Conservation (phyloP, 2,797 vertebrate species). For the Glossophaga mutica region DNA sequence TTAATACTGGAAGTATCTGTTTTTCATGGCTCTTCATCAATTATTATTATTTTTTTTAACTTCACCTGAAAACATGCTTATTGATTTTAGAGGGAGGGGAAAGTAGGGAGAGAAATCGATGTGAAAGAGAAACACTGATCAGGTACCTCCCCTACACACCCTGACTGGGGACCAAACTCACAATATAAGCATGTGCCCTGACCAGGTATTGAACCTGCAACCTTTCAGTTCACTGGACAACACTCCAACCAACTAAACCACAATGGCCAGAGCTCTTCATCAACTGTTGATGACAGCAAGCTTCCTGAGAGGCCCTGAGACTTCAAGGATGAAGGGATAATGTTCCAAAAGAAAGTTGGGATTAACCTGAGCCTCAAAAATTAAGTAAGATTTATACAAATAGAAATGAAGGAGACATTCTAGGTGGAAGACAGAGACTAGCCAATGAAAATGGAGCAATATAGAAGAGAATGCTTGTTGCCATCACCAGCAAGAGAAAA, state of each 20-base stretch:
- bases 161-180: not conserved
- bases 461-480: fast-evolving
- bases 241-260: not conserved
- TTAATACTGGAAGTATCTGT: fast-evolving
- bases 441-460: not conserved
- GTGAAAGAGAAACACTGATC: not conserved
- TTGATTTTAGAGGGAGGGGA: not conserved
- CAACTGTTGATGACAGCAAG: fast-evolving
- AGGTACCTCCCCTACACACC: not conserved
- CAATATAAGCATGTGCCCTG: not conserved
- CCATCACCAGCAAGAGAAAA: not conserved
- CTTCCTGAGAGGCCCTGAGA: not conserved
- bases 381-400: not conserved
- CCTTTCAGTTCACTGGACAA: not conserved
- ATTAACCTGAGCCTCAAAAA: not conserved
- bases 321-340: not conserved
- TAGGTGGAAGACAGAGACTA: not conserved
- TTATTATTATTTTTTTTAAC: not conserved
- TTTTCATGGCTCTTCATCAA: fast-evolving
- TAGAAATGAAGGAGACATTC: not conserved
- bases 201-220: not conserved
- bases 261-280: not conserved
- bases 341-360: not conserved
- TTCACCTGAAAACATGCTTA: not conserved
- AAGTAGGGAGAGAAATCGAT: not conserved